Percentiles rank a stretch among this genome's conserved stretches.
phyloP scores from a whole-genome alignment of 2,113 vertebrate species.

The Spea multiplicata region DNA sequence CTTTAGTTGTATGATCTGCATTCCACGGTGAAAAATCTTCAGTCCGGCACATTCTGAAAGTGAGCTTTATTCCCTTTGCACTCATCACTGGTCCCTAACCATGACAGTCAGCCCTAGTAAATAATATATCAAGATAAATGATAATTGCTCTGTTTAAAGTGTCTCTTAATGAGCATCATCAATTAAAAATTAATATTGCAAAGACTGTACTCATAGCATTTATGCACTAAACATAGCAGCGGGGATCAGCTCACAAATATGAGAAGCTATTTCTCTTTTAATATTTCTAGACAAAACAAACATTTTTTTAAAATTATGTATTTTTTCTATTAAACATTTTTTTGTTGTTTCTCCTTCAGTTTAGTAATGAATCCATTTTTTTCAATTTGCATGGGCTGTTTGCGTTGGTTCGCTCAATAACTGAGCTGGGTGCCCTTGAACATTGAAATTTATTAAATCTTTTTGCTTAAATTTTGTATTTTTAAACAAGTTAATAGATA shows the following conservation, averaged over 20 bases:
- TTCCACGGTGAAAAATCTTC: constrained; percentile 53
- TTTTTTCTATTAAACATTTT: background rate
- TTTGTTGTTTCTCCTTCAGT: no score
- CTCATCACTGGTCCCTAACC: constrained; percentile 80
- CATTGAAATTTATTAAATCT: no score
- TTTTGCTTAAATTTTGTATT: no score
- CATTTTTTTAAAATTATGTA: background rate
- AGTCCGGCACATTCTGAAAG: constrained; percentile 56
- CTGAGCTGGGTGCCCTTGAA: no score
- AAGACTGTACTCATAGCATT: constrained; percentile 83
- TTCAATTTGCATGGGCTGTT: no score
- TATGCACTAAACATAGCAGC: constrained; percentile 78
- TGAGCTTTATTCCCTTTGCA: constrained; percentile 63
- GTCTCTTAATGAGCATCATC: constrained; percentile 94
- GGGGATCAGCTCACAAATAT: constrained; percentile 73
- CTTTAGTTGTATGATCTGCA: constrained; percentile 58
- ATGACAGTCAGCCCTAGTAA: constrained; percentile 92
- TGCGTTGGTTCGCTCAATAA: no score
- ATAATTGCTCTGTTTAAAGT: constrained; percentile 93
- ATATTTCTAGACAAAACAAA: constrained; percentile 34
- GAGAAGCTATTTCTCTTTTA: constrained; percentile 42
- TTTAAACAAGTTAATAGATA: no score
- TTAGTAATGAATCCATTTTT: no score
- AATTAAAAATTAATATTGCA: constrained; percentile 94
- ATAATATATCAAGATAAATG: constrained; percentile 99